Evolutionary conservation across 1,140 invertebrate genomes (phyloP).

Genomic region (Drosophila tropicalis): DNA sequence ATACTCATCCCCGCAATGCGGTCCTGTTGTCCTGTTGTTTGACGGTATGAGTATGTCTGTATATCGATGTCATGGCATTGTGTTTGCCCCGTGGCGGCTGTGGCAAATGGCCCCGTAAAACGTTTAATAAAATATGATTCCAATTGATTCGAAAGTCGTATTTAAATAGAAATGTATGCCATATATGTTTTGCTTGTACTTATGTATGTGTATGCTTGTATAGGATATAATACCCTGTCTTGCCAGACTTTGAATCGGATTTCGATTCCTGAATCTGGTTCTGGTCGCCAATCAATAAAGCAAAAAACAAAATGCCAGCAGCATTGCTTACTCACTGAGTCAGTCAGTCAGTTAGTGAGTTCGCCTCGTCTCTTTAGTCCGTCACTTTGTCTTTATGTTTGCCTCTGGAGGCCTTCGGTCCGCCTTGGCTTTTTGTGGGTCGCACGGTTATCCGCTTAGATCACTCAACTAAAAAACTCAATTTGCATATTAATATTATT

Average conservation of each 20-base stretch:
- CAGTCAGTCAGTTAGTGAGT: background rate
- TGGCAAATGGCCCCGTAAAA: constrained; percentile 71
- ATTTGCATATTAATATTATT: constrained; percentile 83
- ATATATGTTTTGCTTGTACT: constrained; percentile 31
- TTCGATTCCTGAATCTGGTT: constrained; percentile 14
- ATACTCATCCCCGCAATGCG: background rate
- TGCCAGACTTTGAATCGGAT: constrained; percentile 15
- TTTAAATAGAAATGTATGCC: constrained; percentile 61
- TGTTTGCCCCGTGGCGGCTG: constrained; percentile 61
- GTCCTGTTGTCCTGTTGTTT: background rate
- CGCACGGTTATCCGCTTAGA: constrained; percentile 79
- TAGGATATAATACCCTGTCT: constrained; percentile 14
- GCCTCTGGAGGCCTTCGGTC: constrained; percentile 37
- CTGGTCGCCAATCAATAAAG: constrained; percentile 67
- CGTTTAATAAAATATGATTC: constrained; percentile 81
- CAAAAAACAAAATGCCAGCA: constrained; percentile 61
- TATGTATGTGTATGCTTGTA: constrained; percentile 13
- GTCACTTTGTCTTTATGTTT: constrained; percentile 18
- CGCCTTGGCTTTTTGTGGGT: constrained; percentile 39
- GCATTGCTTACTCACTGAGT: constrained; percentile 11
- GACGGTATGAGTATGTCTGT: background rate
- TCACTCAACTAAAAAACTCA: constrained; percentile 83
- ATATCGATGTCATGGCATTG: constrained; percentile 11
- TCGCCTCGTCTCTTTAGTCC: background rate
- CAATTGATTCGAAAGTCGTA: constrained; percentile 76